Conservation (phyloP, 1,140 invertebrate species). For the Myzus persicae region DNA sequence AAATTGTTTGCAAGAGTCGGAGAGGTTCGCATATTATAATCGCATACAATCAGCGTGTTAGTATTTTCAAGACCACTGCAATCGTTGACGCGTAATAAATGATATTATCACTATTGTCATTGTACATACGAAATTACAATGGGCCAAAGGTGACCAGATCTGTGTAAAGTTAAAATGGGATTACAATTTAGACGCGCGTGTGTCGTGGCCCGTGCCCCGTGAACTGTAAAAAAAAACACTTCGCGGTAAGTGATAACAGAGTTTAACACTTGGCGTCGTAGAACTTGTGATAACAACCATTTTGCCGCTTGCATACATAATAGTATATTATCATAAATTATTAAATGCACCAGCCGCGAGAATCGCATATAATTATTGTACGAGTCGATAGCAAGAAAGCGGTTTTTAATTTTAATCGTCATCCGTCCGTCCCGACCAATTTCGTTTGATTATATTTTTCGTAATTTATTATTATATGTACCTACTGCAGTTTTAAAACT, state of each 20-base stretch:
- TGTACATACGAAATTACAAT: not conserved
- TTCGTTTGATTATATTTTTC: not conserved
- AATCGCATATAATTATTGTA: not conserved
- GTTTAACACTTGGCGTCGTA: not conserved
- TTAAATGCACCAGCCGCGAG: not conserved
- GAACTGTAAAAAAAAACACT: conserved; percentile 6
- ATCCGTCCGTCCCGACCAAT: not conserved
- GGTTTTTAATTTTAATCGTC: not conserved
- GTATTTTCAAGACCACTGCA: not conserved
- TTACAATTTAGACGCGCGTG: not conserved
- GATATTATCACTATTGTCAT: not conserved
- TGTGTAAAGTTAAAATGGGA: not conserved
- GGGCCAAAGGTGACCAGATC: not conserved
- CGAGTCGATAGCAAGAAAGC: not conserved
- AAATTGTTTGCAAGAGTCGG: too few relatives aligned
- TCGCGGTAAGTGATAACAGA: not conserved
- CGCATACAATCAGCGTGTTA: not conserved
- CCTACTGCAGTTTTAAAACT: not conserved
- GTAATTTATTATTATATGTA: not conserved
- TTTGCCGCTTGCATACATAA: not conserved
- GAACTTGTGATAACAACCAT: not conserved
- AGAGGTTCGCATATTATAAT: not conserved
- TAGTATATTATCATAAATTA: not conserved
- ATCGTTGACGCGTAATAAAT: not conserved
- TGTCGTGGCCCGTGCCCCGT: not conserved